These are phyloP conservation scores for Brienomyrus brachyistius DNA, from an alignment of 2,113 vertebrate species.

Conservation along the genomic window DNA sequence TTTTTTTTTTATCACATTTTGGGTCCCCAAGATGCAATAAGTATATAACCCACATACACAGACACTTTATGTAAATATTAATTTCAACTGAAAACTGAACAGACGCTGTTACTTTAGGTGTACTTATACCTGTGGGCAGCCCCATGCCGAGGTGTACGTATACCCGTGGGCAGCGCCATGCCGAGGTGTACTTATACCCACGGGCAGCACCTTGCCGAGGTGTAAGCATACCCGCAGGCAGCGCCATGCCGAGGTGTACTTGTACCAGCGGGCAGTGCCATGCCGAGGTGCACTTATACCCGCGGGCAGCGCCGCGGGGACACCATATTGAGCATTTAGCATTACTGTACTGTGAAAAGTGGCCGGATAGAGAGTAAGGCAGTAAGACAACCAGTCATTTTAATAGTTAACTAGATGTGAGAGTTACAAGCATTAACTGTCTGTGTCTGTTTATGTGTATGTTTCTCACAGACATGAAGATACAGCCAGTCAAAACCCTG, in stretches of 20 bases:
- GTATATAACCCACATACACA: not conserved
- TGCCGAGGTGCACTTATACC: too few relatives aligned
- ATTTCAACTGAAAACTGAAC: not conserved
- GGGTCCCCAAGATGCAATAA: not conserved
- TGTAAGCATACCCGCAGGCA: too few relatives aligned
- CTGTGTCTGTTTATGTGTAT: not conserved
- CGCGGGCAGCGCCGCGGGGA: too few relatives aligned
- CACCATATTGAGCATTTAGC: not conserved
- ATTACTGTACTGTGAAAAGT: not conserved
- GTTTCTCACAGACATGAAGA: constrained; percentile 40
- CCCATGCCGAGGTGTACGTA: not conserved
- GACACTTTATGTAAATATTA: not conserved
- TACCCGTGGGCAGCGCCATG: too few relatives aligned
- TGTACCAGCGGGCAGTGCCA: too few relatives aligned
- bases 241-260: too few relatives aligned
- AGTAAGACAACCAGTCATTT: not conserved
- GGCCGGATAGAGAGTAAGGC: not conserved
- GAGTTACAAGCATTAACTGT: not conserved
- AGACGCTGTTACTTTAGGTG: not conserved
- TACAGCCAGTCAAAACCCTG: constrained; percentile 48
- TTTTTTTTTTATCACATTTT: not conserved
- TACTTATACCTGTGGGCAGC: not conserved
- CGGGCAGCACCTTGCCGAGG: too few relatives aligned
- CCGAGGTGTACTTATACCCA: too few relatives aligned
- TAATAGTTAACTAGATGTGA: not conserved